Evolutionary conservation across 2,888 invertebrate genomes (phyloP).

Genomic region (Smittia sp.): DNA sequence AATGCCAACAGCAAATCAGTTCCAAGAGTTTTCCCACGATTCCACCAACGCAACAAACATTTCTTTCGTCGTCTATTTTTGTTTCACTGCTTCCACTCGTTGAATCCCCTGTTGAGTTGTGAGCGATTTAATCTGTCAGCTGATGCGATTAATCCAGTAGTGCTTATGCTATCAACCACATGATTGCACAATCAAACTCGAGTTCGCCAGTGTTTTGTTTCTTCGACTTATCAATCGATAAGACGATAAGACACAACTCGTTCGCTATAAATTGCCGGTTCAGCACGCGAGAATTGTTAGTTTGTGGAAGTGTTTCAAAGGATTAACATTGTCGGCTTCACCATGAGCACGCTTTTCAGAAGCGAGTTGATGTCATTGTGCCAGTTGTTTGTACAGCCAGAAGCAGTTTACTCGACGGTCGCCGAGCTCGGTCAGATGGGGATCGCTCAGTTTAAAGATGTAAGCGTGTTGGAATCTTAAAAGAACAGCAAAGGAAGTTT

Average conservation of each 20-base stretch:
- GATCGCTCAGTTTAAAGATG: slow-evolving; percentile 85
- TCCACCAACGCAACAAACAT: too few relatives aligned
- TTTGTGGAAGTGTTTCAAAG: not conserved
- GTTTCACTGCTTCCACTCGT: too few relatives aligned
- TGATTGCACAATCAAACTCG: too few relatives aligned
- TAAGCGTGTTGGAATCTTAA: not conserved
- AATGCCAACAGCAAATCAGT: too few relatives aligned
- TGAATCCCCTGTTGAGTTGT: too few relatives aligned
- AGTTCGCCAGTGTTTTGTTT: not conserved
- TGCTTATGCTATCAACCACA: too few relatives aligned
- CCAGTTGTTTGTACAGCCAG: slow-evolving; percentile 88
- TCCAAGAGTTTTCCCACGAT: too few relatives aligned
- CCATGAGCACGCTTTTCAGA: slow-evolving; percentile 71
- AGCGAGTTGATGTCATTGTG: slow-evolving; percentile 82
- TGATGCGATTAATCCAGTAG: too few relatives aligned
- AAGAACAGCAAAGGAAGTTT: not conserved
- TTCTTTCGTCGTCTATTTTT: too few relatives aligned
- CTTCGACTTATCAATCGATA: not conserved
- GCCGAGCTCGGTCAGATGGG: slow-evolving; percentile 87
- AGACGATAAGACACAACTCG: not conserved
- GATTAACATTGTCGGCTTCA: slow-evolving; percentile 47
- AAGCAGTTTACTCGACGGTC: slow-evolving; percentile 83
- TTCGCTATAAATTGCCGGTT: not conserved
- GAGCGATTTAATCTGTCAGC: too few relatives aligned
- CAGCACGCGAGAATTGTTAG: not conserved